Evolutionary conservation across 2,797 vertebrate species (phyloP).

Genomic region (Mastacembelus armatus): DNA sequence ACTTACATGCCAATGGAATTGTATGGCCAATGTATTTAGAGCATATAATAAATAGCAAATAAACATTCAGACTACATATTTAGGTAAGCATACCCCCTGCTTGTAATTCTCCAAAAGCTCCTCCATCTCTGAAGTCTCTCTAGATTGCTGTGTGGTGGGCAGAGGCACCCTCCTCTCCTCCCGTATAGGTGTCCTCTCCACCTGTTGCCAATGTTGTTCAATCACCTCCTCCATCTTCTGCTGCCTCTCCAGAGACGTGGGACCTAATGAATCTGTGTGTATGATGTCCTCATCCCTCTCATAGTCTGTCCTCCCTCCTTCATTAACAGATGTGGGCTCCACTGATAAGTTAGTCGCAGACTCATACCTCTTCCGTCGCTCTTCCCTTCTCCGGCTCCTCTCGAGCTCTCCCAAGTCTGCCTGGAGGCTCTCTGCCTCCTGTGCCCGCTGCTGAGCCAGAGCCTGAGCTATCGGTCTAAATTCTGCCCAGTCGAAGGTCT

Average conservation of each 20-base stretch:
- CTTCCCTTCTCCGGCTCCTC: constrained; percentile 81
- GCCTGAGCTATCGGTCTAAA: constrained; percentile 88
- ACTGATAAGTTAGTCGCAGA: constrained; percentile 62
- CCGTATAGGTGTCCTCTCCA: constrained; percentile 86
- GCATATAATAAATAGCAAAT: too few species aligned
- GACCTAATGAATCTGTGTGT: constrained; percentile 14
- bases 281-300: constrained; percentile 48
- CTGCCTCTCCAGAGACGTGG: constrained; percentile 69
- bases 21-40: too few species aligned
- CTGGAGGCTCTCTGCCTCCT: constrained; percentile 79
- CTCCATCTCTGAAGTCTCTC: constrained; percentile 80
- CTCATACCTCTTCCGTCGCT: constrained; percentile 84
- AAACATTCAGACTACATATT: too few species aligned
- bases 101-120: constrained; percentile 85
- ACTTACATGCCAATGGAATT: too few species aligned
- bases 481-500: constrained; percentile 89
- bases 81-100: constrained; percentile 79
- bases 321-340: constrained; percentile 35
- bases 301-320: constrained; percentile 64
- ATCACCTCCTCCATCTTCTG: constrained; percentile 87
- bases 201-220: constrained; percentile 88
- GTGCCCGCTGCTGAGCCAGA: constrained; percentile 84
- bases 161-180: constrained; percentile 85
- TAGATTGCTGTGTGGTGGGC: constrained; percentile 58
- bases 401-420: constrained; percentile 77